phyloP scores from a whole-genome alignment of 2,888 invertebrate species.

The Hypsopygia costalis region DNA sequence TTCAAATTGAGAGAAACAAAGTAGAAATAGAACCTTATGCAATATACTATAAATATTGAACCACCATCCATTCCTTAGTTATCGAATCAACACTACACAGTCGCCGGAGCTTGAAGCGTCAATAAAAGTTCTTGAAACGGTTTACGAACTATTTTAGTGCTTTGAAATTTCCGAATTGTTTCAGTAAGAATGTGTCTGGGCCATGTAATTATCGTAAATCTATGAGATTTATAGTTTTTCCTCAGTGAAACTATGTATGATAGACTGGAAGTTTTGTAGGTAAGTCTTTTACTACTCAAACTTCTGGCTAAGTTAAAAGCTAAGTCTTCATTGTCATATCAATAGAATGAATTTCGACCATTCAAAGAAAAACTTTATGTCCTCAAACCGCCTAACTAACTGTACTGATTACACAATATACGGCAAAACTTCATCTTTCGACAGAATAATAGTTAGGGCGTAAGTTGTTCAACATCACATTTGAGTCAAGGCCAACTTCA shows the following conservation, averaged over 20 bases:
- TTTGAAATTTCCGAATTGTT: conserved; percentile 5
- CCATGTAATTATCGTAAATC: conserved; percentile 8
- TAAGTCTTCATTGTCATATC: too few relatives aligned
- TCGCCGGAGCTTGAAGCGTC: conserved; percentile 2
- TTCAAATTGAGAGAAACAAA: not conserved
- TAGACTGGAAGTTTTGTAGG: not conserved
- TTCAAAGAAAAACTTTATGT: too few relatives aligned
- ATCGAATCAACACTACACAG: conserved; percentile 1
- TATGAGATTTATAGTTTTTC: conserved; percentile 9
- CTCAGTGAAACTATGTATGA: conserved; percentile 3
- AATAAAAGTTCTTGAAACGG: conserved; percentile 2
- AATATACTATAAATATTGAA: not conserved
- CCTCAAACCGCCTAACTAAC: too few relatives aligned
- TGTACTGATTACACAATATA: too few relatives aligned
- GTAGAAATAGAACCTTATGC: not conserved
- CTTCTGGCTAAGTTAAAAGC: too few relatives aligned
- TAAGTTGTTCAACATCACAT: too few relatives aligned
- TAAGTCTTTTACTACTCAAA: too few relatives aligned
- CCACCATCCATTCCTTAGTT: not conserved
- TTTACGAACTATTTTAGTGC: conserved; percentile 5
- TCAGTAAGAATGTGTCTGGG: conserved; percentile 6
- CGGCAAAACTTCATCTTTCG: too few relatives aligned
- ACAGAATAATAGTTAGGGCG: too few relatives aligned
- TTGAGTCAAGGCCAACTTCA: too few relatives aligned
- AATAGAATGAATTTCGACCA: too few relatives aligned